Conservation (phyloP, 2,888 invertebrate species). For the Lottia scabra region DNA sequence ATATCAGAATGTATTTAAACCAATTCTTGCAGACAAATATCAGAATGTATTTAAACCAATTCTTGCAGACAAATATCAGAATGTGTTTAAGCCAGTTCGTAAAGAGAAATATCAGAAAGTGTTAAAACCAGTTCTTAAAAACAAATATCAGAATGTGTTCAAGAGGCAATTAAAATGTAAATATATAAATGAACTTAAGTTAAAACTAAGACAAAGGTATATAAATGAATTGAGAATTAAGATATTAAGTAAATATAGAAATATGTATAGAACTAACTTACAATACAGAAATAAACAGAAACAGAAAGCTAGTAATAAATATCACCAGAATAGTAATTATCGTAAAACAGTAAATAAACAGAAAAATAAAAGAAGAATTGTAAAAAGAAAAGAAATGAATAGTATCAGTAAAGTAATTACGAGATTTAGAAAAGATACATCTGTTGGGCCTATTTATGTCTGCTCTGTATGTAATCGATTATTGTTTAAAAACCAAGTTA, state of each 20-base stretch:
- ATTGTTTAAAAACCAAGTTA: no score
- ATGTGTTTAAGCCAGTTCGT: background rate
- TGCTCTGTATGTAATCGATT: no score
- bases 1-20: no score
- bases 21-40: no score
- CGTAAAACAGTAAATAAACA: background rate
- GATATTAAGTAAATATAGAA: background rate
- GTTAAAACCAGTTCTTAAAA: background rate
- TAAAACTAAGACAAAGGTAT: background rate
- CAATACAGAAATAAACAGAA: background rate
- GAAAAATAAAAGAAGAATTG: background rate
- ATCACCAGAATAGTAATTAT: background rate
- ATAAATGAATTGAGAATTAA: no score
- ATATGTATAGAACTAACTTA: background rate
- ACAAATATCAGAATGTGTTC: no score
- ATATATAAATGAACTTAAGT: background rate
- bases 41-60: no score
- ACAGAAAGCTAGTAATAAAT: background rate
- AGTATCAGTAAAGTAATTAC: no score
- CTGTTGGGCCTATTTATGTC: no score
- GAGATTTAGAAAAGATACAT: no score
- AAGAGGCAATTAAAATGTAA: background rate
- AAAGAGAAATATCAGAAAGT: background rate
- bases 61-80: background rate
- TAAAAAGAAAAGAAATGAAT: no score